Evolutionary conservation across 2,113 vertebrate genomes (phyloP).

Genomic region (Chunga burmeisteri): DNA sequence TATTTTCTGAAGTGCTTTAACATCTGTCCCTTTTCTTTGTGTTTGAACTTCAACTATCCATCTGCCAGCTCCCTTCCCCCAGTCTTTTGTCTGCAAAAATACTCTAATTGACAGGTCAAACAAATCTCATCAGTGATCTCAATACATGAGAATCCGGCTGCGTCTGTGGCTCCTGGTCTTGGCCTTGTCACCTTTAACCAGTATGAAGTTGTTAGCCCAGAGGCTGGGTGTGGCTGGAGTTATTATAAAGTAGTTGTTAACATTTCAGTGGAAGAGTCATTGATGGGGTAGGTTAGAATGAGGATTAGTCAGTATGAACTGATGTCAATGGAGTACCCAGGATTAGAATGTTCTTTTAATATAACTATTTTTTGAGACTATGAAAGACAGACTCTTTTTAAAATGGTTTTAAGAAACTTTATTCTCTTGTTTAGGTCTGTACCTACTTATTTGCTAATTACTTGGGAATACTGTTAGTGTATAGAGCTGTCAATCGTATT

Average conservation of each 20-base stretch:
- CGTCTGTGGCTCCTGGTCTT: constrained; percentile 24
- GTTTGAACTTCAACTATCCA: not conserved
- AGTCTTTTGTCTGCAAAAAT: constrained; percentile 45
- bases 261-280: not conserved
- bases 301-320: not conserved
- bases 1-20: not conserved
- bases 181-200: constrained; percentile 39
- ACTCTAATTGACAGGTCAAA: constrained; percentile 59
- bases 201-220: not conserved
- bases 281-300: not conserved
- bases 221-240: not conserved
- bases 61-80: constrained; percentile 51
- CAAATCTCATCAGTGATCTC: constrained; percentile 16
- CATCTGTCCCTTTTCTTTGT: not conserved
- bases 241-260: not conserved
- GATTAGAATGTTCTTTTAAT: not conserved
- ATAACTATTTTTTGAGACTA: not conserved
- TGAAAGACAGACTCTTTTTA: not conserved
- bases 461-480: not conserved
- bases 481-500: not conserved
- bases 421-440: not conserved
- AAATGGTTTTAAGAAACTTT: not conserved
- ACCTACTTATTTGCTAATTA: not conserved
- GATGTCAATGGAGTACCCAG: not conserved
- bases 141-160: not conserved